Evolutionary conservation across 2,888 invertebrate species (phyloP).

Genomic region (Autographa pulchrina): DNA sequence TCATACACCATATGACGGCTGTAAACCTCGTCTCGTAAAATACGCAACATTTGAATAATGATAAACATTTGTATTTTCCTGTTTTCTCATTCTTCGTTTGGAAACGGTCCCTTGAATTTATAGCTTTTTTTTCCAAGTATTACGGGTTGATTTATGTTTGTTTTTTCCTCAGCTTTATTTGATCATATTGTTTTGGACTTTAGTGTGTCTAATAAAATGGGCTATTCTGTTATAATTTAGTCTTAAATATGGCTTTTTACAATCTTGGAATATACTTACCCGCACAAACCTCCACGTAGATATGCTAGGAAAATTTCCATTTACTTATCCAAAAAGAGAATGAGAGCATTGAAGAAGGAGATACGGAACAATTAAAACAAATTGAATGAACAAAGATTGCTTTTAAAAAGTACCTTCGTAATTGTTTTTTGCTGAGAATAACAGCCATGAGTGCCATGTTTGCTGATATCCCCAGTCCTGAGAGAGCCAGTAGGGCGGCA

Average conservation of each 20-base stretch:
- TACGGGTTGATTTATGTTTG: conserved; percentile 46
- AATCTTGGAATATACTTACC: neutral
- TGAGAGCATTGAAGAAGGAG: neutral
- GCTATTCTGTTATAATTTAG: conserved; percentile 36
- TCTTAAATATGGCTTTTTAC: conserved; percentile 13
- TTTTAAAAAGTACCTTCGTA: conserved; percentile 91
- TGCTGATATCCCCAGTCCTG: conserved; percentile 94
- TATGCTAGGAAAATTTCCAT: neutral
- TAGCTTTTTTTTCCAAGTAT: conserved; percentile 50
- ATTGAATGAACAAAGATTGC: neutral
- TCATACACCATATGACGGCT: conserved; percentile 15
- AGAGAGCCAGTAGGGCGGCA: conserved; percentile 93
- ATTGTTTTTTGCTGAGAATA: conserved; percentile 93
- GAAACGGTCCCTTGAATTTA: conserved; percentile 44
- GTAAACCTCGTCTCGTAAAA: conserved; percentile 47
- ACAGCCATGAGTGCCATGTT: conserved; percentile 95
- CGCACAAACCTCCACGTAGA: neutral
- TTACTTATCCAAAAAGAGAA: neutral
- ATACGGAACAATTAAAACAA: neutral
- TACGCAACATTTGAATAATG: conserved; percentile 57
- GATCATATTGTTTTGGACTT: conserved; percentile 42
- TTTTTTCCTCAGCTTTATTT: conserved; percentile 42
- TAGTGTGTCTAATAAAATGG: conserved; percentile 24
- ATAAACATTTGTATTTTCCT: conserved; percentile 55
- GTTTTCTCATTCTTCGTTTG: conserved; percentile 46